Percentiles rank a stretch among this genome's conserved stretches.
phyloP scores from a whole-genome alignment of 2,797 vertebrate species.

The Sandelia bainsii region DNA sequence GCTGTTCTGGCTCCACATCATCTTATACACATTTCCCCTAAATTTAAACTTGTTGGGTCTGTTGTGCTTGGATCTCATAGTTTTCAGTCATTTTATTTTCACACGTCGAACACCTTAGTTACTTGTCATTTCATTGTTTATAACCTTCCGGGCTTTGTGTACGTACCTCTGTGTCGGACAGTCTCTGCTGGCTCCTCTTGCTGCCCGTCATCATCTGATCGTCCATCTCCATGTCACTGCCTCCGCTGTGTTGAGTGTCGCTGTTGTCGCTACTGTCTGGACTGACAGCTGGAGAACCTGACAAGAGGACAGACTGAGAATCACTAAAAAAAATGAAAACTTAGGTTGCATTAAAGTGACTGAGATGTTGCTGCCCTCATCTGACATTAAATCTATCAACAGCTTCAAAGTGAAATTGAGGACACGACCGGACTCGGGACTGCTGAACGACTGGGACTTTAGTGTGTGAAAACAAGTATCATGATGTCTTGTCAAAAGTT shows the following conservation, averaged over 20 bases:
- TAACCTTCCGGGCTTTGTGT: background rate
- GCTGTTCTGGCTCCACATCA: no score
- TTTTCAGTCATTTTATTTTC: no score
- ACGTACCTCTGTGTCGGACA: conserved; percentile 96
- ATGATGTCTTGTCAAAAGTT: no score
- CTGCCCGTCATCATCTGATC: conserved; percentile 93
- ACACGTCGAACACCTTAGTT: background rate
- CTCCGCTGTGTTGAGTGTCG: conserved; percentile 97
- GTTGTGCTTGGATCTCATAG: no score
- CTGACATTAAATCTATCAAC: no score
- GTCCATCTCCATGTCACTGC: conserved; percentile 99
- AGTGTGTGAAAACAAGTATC: no score
- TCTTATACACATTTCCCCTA: no score
- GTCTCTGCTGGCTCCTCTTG: conserved; percentile 93
- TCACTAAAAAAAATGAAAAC: background rate
- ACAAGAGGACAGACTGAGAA: conserved; percentile 1
- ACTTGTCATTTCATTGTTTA: background rate
- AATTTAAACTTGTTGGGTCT: no score
- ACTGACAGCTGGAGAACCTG: conserved; percentile 95
- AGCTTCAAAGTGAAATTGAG: no score
- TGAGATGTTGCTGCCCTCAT: no score
- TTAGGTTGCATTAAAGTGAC: background rate
- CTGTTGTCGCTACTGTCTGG: conserved; percentile 99
- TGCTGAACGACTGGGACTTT: no score
- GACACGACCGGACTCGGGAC: no score